A percentile compares a stretch with the other conserved stretches of the same genome.
These are phyloP conservation scores for Drosophila mayri DNA, from an alignment of 1,140 invertebrate species.

Conservation along the genomic window DNA sequence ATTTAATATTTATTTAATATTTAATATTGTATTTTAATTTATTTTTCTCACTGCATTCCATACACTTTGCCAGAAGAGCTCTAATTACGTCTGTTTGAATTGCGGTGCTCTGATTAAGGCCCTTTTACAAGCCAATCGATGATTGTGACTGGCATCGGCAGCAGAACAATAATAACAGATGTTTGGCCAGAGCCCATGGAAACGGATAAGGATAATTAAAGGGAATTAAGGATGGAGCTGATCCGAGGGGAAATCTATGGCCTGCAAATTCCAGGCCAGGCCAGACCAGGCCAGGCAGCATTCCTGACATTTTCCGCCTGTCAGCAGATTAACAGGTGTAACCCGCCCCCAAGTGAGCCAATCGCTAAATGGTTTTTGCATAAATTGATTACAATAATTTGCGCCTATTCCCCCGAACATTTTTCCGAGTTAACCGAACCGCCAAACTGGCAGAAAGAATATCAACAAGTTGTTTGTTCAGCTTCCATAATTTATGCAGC, in stretches of 20 bases:
- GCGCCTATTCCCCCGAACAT: slow-evolving; percentile 14
- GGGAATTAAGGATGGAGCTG: slow-evolving; percentile 33
- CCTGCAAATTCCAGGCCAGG: slow-evolving; percentile 15
- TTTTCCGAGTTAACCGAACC: slow-evolving; percentile 15
- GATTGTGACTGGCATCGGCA: slow-evolving; percentile 3
- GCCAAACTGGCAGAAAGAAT: slow-evolving; percentile 22
- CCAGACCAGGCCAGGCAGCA: slow-evolving; percentile 2
- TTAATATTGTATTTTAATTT: not conserved
- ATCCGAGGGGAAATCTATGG: slow-evolving; percentile 1
- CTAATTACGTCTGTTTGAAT: slow-evolving; percentile 68
- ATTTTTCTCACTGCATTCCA: not conserved
- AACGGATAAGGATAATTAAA: slow-evolving; percentile 71
- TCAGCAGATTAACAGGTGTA: slow-evolving; percentile 62
- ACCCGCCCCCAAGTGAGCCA: slow-evolving; percentile 40
- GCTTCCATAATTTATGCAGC: slow-evolving; percentile 70
- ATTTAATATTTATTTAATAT: too few relatives aligned
- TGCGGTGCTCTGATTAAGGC: slow-evolving; percentile 40
- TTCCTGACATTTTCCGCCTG: slow-evolving; percentile 30
- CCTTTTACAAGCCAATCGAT: slow-evolving; percentile 42
- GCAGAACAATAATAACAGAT: slow-evolving; percentile 67
- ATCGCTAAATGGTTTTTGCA: slow-evolving; percentile 39
- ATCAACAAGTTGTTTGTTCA: slow-evolving; percentile 31
- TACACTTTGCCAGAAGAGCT: slow-evolving; percentile 30
- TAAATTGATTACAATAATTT: slow-evolving; percentile 59
- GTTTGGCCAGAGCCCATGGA: slow-evolving; percentile 44